Base-by-base conservation (phyloP, 2,888 invertebrate species). In the Temnothorax rugatulus region DNA sequence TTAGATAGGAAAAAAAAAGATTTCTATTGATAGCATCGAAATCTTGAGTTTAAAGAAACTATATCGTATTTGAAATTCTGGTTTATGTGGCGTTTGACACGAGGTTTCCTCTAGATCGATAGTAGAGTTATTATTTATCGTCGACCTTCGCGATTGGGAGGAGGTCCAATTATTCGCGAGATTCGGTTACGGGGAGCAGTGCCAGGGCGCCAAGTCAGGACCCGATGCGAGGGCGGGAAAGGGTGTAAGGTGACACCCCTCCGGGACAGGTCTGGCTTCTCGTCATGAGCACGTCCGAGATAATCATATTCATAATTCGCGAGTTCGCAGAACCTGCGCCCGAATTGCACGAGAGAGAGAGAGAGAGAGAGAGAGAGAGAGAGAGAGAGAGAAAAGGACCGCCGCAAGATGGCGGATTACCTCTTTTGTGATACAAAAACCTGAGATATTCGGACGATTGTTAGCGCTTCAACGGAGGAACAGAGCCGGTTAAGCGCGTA, bases 291-390 rank as follows among this genome's bases (percentile, higher is more conserved):
- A 91, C 91, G 91, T 92, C 91, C 91, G 90, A 93, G 93, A 93
- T 93, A 93, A 93, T 93, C 92, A 92, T 91, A 92, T 93, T 93
- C 93, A 93, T 93, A 93, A 93, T 93, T 93, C 92, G 93, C 93
- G 90, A 91, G 87, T 93, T 93, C 93, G 92, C 91, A 90, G 93
- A 93, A 93, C 91, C 90, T 88, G 88, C 89, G 77, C 83, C 89
- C 87, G 88, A 84, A 82, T 82, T 86, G 84, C 82, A 57, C 77
- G 75, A 87, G 77, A 50, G 29, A 59, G n/a, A 73, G 41, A 59
- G 38, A 73, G 41, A 59, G 38, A 73, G 75, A 87, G 77, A 50
- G 29, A 59, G n/a, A 73, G 41, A 59, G 38, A 73, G 75, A 87
- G 77, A 50, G 29, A 59, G n/a, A 73, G 41, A 59, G 38, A 73